phyloP scores from a whole-genome alignment of 2,888 invertebrate species.

The Icerya purchasi region DNA sequence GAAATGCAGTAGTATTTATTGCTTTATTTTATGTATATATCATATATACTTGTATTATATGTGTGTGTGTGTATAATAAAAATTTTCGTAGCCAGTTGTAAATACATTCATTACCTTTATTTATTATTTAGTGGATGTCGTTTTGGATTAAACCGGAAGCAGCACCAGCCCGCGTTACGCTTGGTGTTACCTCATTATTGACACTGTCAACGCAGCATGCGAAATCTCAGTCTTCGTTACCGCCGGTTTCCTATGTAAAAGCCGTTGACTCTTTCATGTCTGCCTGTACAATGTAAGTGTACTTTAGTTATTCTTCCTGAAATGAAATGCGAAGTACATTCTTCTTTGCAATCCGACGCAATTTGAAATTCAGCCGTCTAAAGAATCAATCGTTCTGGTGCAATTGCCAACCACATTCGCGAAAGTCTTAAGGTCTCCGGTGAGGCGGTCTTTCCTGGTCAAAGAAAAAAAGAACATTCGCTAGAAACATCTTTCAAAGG shows the following conservation, averaged over 20 bases:
- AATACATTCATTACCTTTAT: constrained; percentile 3
- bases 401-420: too few species aligned
- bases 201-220: constrained; percentile 82
- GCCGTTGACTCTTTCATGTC: constrained; percentile 87
- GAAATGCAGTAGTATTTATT: neutral
- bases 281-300: constrained; percentile 60
- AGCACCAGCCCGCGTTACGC: constrained; percentile 74
- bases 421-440: too few species aligned
- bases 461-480: too few species aligned
- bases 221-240: constrained; percentile 77
- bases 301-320: too few species aligned
- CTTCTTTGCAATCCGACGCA: too few species aligned
- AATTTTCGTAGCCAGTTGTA: neutral
- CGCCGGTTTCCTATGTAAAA: constrained; percentile 81
- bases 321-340: too few species aligned
- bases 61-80: too few species aligned
- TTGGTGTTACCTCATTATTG: constrained; percentile 73
- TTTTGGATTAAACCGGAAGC: constrained; percentile 93
- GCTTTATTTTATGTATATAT: neutral
- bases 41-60: neutral
- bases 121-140: constrained; percentile 53
- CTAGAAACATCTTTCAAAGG: too few species aligned
- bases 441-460: too few species aligned
- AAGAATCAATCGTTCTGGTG: too few species aligned
- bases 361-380: too few species aligned